phyloP scores from a whole-genome alignment of 2,888 invertebrate species.

The Tanypteryx hageni region DNA sequence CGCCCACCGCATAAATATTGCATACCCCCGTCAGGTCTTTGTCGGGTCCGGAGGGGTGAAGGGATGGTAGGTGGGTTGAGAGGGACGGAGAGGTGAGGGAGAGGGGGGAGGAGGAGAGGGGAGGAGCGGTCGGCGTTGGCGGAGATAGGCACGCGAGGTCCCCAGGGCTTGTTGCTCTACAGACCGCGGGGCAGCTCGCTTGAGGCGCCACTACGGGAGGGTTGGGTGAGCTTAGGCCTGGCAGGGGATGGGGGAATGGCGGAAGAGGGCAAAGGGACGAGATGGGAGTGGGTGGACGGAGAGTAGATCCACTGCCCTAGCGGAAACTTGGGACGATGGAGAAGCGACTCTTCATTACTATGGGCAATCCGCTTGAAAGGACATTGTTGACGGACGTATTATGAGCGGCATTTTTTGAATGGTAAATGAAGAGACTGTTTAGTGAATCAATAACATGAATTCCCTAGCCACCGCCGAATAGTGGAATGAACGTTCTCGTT shows the following conservation, averaged over 20 bases:
- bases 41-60: slow-evolving; percentile 34
- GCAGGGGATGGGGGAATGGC: background rate
- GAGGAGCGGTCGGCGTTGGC: background rate
- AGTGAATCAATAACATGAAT: background rate
- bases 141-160: slow-evolving; percentile 18
- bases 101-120: background rate
- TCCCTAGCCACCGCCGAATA: background rate
- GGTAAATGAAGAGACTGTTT: slow-evolving; percentile 3
- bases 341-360: background rate
- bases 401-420: background rate
- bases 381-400: background rate
- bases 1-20: slow-evolving; percentile 31
- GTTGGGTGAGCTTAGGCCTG: slow-evolving; percentile 1
- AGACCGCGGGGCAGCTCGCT: background rate
- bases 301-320: background rate
- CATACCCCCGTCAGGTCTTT: slow-evolving; percentile 50
- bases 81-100: background rate
- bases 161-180: background rate
- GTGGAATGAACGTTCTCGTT: no score
- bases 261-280: no score
- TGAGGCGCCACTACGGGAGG: background rate
- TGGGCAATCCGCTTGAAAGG: background rate
- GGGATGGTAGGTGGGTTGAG: no score
- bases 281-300: no score
- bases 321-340: background rate